Conservation (phyloP, 1,140 invertebrate species). For the Trichomalopsis sarcophagae region DNA sequence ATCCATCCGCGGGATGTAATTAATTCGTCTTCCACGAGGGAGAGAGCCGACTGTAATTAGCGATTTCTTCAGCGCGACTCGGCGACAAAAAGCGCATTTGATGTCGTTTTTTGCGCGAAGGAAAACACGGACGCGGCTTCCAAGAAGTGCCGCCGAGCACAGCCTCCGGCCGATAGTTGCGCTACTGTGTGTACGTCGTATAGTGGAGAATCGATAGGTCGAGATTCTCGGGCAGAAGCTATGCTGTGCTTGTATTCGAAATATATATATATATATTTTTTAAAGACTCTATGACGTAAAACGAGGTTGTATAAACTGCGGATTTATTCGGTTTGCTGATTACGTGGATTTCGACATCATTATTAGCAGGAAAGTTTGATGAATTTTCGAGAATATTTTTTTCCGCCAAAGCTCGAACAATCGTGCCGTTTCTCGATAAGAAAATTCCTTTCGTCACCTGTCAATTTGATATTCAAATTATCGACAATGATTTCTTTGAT, state of each 20-base stretch:
- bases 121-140: constrained; percentile 17
- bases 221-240: no score
- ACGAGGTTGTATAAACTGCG: no score
- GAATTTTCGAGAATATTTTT: no score
- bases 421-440: constrained; percentile 13
- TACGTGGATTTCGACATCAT: no score
- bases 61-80: not conserved
- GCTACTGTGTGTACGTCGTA: not conserved
- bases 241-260: no score
- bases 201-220: not conserved
- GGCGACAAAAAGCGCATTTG: not conserved
- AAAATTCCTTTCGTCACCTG: constrained; percentile 19
- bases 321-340: no score
- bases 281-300: no score
- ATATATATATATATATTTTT: no score
- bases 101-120: constrained; percentile 26
- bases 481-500: not conserved
- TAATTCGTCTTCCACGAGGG: constrained; percentile 24
- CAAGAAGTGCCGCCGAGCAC: not conserved
- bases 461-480: constrained; percentile 16
- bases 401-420: not conserved
- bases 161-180: constrained; percentile 2
- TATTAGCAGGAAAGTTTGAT: no score
- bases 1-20: constrained; percentile 12
- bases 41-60: not conserved